phyloP scores from a whole-genome alignment of 1,140 invertebrate species.

The Caenorhabditis inopinata region DNA sequence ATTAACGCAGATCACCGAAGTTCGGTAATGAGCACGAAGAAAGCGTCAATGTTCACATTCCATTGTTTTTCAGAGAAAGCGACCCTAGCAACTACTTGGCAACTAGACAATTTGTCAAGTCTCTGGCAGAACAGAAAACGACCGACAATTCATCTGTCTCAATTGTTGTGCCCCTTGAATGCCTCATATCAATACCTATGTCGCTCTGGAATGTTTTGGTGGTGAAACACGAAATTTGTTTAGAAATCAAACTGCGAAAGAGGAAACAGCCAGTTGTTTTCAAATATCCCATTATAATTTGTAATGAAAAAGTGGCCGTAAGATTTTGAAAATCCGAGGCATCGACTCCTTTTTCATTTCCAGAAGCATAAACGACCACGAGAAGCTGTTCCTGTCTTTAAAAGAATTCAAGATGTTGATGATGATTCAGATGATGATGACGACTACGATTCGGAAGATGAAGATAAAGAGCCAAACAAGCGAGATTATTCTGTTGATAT shows the following conservation, averaged over 20 bases:
- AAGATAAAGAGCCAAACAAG: conserved; percentile 6
- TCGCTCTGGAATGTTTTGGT: conserved; percentile 30
- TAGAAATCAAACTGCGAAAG: conserved; percentile 38
- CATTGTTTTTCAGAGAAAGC: conserved; percentile 8
- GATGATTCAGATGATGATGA: conserved; percentile 45
- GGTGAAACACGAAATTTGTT: conserved; percentile 9
- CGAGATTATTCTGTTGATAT: conserved; percentile 40
- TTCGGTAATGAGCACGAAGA: neutral
- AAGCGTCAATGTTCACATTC: neutral
- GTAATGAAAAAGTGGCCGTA: conserved; percentile 23
- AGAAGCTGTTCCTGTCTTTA: conserved; percentile 7
- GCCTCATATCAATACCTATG: conserved; percentile 32
- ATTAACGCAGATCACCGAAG: neutral
- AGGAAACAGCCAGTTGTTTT: conserved; percentile 25
- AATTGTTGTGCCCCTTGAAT: neutral
- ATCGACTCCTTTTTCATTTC: neutral
- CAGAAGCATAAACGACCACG: conserved; percentile 12
- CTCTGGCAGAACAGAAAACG: neutral
- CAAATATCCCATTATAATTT: conserved; percentile 33
- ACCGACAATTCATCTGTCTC: neutral
- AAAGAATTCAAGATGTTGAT: conserved; percentile 33
- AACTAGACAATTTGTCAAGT: neutral
- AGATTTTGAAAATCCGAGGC: neutral
- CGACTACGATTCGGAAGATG: conserved; percentile 37
- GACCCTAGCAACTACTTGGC: conserved; percentile 28